Conservation (phyloP, 2,797 vertebrate species). For the Melanotaenia boesemani region DNA sequence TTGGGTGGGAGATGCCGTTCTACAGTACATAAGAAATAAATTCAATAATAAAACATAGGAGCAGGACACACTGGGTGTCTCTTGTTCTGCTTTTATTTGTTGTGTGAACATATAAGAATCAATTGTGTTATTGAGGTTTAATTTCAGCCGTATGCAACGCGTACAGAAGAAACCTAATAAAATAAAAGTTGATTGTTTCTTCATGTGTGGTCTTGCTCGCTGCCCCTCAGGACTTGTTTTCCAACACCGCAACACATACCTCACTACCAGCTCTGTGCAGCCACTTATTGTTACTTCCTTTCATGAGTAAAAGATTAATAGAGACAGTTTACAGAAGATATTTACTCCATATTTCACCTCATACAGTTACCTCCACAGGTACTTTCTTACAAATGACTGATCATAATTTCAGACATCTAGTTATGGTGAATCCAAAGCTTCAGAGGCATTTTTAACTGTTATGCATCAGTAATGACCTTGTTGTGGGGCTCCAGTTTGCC, state of each 20-base stretch:
- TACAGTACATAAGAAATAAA: background rate
- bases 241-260: background rate
- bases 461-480: background rate
- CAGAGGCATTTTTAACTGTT: background rate
- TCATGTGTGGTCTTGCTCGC: background rate
- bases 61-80: background rate
- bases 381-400: background rate
- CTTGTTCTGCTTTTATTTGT: background rate
- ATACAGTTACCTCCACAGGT: background rate
- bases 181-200: background rate
- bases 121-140: background rate
- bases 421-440: too few species aligned
- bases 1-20: background rate
- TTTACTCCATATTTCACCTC: background rate
- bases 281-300: background rate
- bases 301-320: constrained; percentile 14
- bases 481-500: background rate
- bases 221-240: background rate
- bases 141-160: background rate
- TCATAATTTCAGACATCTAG: background rate
- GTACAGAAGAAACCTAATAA: background rate
- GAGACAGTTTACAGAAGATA: constrained; percentile 7
- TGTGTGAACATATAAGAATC: background rate
- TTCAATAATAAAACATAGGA: background rate
- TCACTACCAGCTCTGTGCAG: too few species aligned